phyloP scores from a whole-genome alignment of 2,113 vertebrate species.

The Stigmatopora nigra region DNA sequence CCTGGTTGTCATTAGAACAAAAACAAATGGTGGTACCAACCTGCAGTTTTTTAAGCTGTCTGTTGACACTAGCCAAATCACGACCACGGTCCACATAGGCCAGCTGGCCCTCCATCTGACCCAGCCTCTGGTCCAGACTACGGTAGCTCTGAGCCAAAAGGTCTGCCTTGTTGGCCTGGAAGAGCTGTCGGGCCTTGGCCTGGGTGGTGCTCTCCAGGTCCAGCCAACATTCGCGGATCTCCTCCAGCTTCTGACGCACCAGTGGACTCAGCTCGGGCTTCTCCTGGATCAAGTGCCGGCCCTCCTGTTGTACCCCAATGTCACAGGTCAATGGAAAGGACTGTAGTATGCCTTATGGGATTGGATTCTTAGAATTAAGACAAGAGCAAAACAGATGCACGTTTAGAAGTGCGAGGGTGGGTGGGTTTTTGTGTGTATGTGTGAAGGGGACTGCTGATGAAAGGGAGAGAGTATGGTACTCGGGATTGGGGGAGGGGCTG shows the following conservation, averaged over 20 bases:
- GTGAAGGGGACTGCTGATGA: background rate
- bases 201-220: slow-evolving; percentile 85
- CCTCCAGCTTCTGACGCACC: slow-evolving; percentile 77
- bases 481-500: background rate
- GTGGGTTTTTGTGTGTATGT: background rate
- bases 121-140: slow-evolving; percentile 78
- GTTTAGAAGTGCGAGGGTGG: background rate
- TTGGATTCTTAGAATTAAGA: background rate
- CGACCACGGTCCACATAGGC: slow-evolving; percentile 72
- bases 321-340: background rate
- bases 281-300: slow-evolving; percentile 83
- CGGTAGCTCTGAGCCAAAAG: slow-evolving; percentile 81
- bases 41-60: slow-evolving; percentile 84
- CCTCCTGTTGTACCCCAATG: slow-evolving; percentile 68
- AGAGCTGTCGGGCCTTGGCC: slow-evolving; percentile 81
- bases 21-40: slow-evolving; percentile 21
- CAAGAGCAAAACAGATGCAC: background rate
- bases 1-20: background rate
- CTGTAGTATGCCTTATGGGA: background rate
- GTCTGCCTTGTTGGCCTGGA: slow-evolving; percentile 81
- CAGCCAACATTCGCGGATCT: slow-evolving; percentile 84
- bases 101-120: slow-evolving; percentile 80
- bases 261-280: slow-evolving; percentile 80
- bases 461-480: background rate
- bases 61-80: slow-evolving; percentile 82